phyloP scores from a whole-genome alignment of 2,797 vertebrate species.

The Mionectes olivaceus region DNA sequence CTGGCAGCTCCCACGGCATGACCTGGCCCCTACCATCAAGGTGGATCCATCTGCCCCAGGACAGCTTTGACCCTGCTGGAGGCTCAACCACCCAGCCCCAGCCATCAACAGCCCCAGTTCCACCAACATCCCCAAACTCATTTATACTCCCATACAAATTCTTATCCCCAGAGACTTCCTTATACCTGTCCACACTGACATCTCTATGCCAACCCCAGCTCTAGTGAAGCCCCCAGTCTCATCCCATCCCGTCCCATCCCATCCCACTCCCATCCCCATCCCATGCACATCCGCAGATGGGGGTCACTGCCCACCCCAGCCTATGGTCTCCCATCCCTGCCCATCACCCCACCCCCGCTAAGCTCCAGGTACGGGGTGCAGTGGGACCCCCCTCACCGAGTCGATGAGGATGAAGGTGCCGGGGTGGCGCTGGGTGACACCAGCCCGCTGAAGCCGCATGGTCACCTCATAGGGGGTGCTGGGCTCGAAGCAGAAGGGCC shows the following conservation, averaged over 20 bases:
- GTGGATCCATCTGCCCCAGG: not conserved
- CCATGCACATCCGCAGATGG: accelerated
- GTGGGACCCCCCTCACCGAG: conserved; percentile 75
- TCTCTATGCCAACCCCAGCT: not conserved
- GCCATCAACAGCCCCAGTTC: not conserved
- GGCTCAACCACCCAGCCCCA: not conserved
- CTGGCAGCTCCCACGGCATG: accelerated
- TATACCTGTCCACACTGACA: not conserved
- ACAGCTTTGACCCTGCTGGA: not conserved
- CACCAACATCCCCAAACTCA: not conserved
- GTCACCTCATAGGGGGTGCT: conserved; percentile 82
- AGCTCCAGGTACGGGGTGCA: accelerated
- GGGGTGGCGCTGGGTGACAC: conserved; percentile 79
- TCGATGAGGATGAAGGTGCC: conserved; percentile 87
- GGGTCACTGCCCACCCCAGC: not conserved
- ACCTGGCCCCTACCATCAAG: not conserved
- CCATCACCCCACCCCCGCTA: not conserved
- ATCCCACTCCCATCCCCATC: not conserved
- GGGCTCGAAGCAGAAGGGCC: conserved; percentile 90
- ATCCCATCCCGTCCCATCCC: too few relatives aligned
- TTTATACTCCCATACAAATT: not conserved
- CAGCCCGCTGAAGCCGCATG: conserved; percentile 84
- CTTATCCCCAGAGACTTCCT: not conserved
- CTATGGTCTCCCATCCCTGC: accelerated
- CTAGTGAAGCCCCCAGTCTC: not conserved